Evolutionary conservation across 2,797 vertebrate species (phyloP), one percentile per base, ranked within the genome.

Genomic region (Gymnothorax reevesii): DNA sequence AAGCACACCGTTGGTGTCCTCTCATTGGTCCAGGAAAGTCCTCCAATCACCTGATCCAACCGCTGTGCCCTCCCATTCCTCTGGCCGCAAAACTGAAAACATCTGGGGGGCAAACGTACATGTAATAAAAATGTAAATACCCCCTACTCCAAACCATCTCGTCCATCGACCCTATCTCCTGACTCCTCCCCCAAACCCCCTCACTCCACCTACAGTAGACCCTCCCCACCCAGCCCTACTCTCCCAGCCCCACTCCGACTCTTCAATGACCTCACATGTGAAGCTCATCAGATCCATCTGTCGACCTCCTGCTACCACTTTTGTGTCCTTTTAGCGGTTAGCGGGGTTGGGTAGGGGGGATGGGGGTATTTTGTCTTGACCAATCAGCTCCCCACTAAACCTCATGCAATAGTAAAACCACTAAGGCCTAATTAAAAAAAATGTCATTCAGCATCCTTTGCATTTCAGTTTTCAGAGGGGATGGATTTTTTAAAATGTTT

Each of bases 91-190:
- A 83, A 42, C 57, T 83, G 49, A 83, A 83, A 83, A 60, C 59
- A 86, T 62, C 60, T 10, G 17, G 64, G 52, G 52, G 52, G 52
- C 54, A 82, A 86, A 57, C 54, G n/a, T n/a, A 33, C 52, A 85
- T 33, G 49, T 84, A 66, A 69, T 66, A 66, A 84, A 84, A 84
- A 84, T 66, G 60, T 62, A 64, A 83, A 83, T 25, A 62, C 10
- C 57, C 82, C 55, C 79, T 22, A n/a, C 20, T 42, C 7, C 13
- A 20, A 17, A 4, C 9, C 22, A 7, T 7, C 66, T 22, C 20
- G 22, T 1, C n/a, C 66, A n/a, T 7, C 22, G n/a, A 13, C n/a
- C 57, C 22, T 10, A 3, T n/a, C 55, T 7, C 27, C 57, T 33
- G 27, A 33, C 57, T 5, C 57, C 12, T 1, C 59, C 60, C 13